These are phyloP conservation scores for Mesembrinibis cayennensis DNA, from an alignment of 2,113 vertebrate species.

Conservation along the genomic window DNA sequence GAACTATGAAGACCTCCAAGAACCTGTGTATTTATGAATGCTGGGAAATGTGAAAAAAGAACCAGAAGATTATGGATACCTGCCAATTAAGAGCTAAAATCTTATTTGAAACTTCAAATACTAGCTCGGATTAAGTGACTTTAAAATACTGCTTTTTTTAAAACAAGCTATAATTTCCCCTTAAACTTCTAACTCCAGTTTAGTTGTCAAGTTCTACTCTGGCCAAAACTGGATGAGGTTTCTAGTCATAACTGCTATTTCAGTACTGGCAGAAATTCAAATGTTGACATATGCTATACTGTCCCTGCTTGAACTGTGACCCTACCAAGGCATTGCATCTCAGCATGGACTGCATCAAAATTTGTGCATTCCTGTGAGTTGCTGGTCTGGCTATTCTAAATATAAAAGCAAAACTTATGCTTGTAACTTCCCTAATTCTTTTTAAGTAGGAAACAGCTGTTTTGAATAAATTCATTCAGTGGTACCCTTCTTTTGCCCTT, in stretches of 20 bases:
- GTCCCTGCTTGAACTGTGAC: slow-evolving; percentile 47
- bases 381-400: not conserved
- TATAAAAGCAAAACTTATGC: not conserved
- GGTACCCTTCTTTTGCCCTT: accelerated
- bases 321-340: not conserved
- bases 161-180: not conserved
- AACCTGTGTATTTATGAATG: not conserved
- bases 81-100: not conserved
- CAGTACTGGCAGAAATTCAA: not conserved
- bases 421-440: not conserved
- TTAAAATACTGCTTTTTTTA: not conserved
- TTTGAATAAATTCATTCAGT: not conserved
- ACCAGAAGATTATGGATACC: not conserved
- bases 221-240: not conserved
- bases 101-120: not conserved
- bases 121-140: not conserved
- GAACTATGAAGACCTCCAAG: not conserved
- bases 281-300: not conserved
- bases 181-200: not conserved
- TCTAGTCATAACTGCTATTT: not conserved
- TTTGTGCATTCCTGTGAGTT: not conserved
- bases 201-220: not conserved
- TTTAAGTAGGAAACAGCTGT: not conserved
- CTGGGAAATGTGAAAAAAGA: not conserved
- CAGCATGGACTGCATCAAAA: not conserved